Evolutionary conservation across 2,888 invertebrate species (phyloP), one percentile per base, ranked within the genome.

Genomic region (Agrenia bidenticulata): DNA sequence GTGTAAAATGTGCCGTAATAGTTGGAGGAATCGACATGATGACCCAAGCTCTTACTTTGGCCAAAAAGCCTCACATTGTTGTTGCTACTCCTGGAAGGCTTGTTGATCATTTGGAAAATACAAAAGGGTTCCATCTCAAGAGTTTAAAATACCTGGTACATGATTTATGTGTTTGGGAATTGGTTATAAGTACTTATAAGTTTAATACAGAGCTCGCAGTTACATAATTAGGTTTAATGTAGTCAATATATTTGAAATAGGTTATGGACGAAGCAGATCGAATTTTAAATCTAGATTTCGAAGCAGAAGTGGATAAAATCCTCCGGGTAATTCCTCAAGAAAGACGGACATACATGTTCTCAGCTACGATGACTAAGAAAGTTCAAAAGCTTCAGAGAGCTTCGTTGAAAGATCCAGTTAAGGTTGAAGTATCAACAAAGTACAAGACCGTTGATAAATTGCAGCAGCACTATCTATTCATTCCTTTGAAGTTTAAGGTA

Each of bases 1-100:
- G 97, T 42, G 90, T 99, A 0, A 94, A 94, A 84, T 92, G 92
- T 81, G 93, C 89, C 61, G 97, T 98, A 0, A 89, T 99, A 77
- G 98, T 99, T 2, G 99, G 99, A 54, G 99, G 99, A 0, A 94
- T 98, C 87, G 98, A 99, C 79, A 97, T 97, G 94, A 90, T 93
- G 78, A 89, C 94, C 0, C 99, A 99, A 79, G 87, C 94, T 0
- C 81, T 97, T 66, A 85, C 89, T 77, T 81, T 99, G 56, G 93
- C 94, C 0, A 97, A 95, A 80, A 95, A 97, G 77, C 99, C 99
- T 0, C 99, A 99, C 79, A 89, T 99, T 75, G 86, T 99, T 69
- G 92, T 99, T 49, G 97, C 97, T 0, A 99, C 99, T 0, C 98
- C 98, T 0, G 98, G 98, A 7, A 83, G 98, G 71, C 82, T 98